phyloP scores from a whole-genome alignment of 2,888 invertebrate species.

The Didymodactylos carnosus region DNA sequence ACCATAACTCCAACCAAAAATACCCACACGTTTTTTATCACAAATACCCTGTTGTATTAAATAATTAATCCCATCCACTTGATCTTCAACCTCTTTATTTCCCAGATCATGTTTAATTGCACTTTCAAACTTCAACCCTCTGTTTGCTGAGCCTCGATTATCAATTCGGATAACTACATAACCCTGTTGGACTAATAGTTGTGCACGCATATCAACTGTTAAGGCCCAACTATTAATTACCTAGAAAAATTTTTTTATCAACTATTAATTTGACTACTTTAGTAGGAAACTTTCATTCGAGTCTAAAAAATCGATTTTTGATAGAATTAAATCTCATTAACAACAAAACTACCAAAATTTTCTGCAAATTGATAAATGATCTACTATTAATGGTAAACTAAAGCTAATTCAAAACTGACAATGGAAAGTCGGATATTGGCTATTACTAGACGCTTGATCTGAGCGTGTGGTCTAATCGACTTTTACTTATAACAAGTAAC shows the following conservation, averaged over 20 bases:
- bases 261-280: too few species aligned
- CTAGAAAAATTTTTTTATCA: background rate
- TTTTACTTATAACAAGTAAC: too few species aligned
- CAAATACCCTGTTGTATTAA: slow-evolving; percentile 43
- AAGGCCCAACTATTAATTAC: background rate
- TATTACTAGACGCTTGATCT: too few species aligned
- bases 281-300: too few species aligned
- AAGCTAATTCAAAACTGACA: too few species aligned
- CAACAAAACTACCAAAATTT: too few species aligned
- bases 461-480: too few species aligned
- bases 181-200: slow-evolving; percentile 79
- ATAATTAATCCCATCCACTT: slow-evolving; percentile 75
- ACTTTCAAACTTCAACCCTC: slow-evolving; percentile 75
- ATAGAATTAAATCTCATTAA: too few species aligned
- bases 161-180: slow-evolving; percentile 88
- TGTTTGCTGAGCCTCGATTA: slow-evolving; percentile 75
- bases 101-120: slow-evolving; percentile 75
- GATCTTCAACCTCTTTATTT: slow-evolving; percentile 73
- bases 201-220: slow-evolving; percentile 48
- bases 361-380: too few species aligned
- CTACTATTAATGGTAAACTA: too few species aligned
- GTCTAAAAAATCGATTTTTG: too few species aligned
- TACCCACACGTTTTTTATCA: slow-evolving; percentile 71
- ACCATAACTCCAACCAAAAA: slow-evolving; percentile 98
- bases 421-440: too few species aligned